Conservation (phyloP, 2,113 vertebrate genomes). For the Falcunculus frontatus region DNA sequence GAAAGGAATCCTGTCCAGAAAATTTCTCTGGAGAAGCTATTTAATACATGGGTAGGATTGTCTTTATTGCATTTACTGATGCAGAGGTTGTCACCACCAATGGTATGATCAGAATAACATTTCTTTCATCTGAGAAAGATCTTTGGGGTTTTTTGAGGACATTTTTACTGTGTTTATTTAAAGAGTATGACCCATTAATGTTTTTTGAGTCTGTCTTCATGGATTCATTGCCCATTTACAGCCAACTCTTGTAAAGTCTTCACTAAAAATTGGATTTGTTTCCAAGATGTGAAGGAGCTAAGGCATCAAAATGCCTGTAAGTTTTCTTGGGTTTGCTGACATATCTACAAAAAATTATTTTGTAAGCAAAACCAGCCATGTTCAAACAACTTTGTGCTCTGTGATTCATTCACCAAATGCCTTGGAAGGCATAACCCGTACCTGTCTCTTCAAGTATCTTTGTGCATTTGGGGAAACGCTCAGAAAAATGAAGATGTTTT, state of each 20-base stretch:
- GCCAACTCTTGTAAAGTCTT: not conserved
- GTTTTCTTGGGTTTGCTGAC: not conserved
- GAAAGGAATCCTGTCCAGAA: not conserved
- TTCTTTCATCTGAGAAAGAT: not conserved
- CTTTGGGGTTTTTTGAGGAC: not conserved
- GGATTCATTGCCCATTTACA: not conserved
- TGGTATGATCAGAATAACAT: not conserved
- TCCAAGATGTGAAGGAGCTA: not conserved
- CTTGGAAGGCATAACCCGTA: not conserved
- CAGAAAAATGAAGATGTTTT: not conserved
- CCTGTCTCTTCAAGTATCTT: not conserved
- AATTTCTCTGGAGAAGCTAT: not conserved
- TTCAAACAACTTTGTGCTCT: not conserved
- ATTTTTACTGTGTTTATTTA: not conserved
- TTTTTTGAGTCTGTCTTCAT: not conserved
- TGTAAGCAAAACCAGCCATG: not conserved
- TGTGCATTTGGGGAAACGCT: not conserved
- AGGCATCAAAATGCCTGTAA: not conserved
- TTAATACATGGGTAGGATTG: not conserved
- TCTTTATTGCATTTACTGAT: not conserved
- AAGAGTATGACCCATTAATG: not conserved
- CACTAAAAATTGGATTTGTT: not conserved
- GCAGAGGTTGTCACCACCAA: not conserved
- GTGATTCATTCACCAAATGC: not conserved
- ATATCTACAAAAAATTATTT: not conserved